phyloP scores from a whole-genome alignment of 1,140 invertebrate genomes.

The roundworm (Caenorhabditis elegans) region WBcel235 BX284604.4:3760001-3760500 shows the following conservation, averaged over 20 bases:
- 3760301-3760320: no score
- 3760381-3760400: no score
- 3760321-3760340: neutral
- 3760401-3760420: no score
- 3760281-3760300: neutral
- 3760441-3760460: no score
- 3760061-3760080: neutral
- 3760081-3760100: neutral
- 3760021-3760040: conserved; percentile 7
- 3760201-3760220: no score
- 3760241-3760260: neutral
- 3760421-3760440: no score
- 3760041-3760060: neutral
- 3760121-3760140: neutral
- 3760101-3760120: neutral
- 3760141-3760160: neutral
- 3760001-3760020: neutral
- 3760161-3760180: neutral
- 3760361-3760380: no score
- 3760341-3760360: no score
- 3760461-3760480: no score
- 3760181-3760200: neutral
- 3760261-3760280: neutral
- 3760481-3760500: no score
- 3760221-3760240: neutral